These are phyloP conservation scores for Mythimna vitellina DNA, from an alignment of 2,888 invertebrate genomes.

Conservation along the genomic window DNA sequence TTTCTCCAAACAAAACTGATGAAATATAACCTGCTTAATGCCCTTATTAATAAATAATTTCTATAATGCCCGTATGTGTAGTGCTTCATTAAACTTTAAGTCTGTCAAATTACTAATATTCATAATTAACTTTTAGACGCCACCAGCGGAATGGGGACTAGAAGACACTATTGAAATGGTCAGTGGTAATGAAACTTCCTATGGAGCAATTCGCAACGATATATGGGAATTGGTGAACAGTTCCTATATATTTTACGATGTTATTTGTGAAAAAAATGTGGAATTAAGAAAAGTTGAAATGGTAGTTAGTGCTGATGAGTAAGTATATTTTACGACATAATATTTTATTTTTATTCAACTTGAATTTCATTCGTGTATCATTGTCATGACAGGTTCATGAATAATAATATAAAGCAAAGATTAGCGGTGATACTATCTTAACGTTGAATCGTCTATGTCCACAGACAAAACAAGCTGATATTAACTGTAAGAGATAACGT, in stretches of 20 bases:
- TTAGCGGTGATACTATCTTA: slow-evolving; percentile 9
- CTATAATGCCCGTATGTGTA: slow-evolving; percentile 17
- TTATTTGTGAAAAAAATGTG: slow-evolving; percentile 83
- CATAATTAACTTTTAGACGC: slow-evolving; percentile 71
- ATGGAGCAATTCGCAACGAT: slow-evolving; percentile 75
- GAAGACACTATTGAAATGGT: slow-evolving; percentile 58
- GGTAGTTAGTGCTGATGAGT: slow-evolving; percentile 75
- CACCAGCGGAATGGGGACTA: slow-evolving; percentile 60
- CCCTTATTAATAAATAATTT: not conserved
- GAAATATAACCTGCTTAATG: not conserved
- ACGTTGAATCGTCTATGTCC: slow-evolving; percentile 50
- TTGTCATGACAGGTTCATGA: not conserved
- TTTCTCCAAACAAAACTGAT: not conserved
- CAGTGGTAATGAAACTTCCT: slow-evolving; percentile 62
- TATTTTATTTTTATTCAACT: not conserved
- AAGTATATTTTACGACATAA: slow-evolving; percentile 56
- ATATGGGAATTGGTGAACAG: slow-evolving; percentile 82
- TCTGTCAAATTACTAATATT: not conserved
- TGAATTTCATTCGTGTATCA: not conserved
- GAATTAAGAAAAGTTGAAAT: slow-evolving; percentile 71
- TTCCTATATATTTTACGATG: slow-evolving; percentile 79
- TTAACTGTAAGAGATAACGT: slow-evolving; percentile 72
- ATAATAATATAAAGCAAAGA: slow-evolving; percentile 3
- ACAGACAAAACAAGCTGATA: slow-evolving; percentile 77
- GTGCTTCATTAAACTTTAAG: slow-evolving; percentile 3